Evolutionary conservation across 2,888 invertebrate species (phyloP), one percentile per base, ranked within the genome.

Genomic region (Hydraecia micacea): DNA sequence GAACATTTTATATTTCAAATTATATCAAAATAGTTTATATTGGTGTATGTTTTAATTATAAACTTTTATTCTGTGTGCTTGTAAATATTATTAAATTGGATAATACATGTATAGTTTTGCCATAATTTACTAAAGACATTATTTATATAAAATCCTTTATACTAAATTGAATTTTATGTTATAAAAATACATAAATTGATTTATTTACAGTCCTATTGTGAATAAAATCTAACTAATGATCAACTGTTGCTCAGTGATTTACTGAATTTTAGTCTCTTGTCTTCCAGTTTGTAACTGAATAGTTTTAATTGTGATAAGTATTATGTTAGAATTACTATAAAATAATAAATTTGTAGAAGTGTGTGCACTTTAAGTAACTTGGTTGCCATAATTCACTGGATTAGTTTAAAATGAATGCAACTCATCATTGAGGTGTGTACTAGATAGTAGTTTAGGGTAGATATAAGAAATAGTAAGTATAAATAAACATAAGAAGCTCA

Each of bases 221-320:
- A 36, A 25, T 49, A 15, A n/a, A 62, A 62, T 52, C 0, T 25
- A 42, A 55, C 4, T 5, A 49, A 52, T 66, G 69, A 77, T 36
- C 21, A 67, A 70, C 60, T 21, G 62, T 62, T 62, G 4, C 15
- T 77, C 39, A 46, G 69, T 67, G 79, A 75, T 39, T 32, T 7
- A 80, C 58, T 80, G 83, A 75, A 63, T 83, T 74, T 87, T 87
- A 90, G 90, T 91, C 90, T 86, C 83, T 82, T 85, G 92, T 91
- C 91, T 91, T 91, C 91, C 91, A 91, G 49, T 81, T 69, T 73
- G 74, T 75, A 73, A 71, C 78, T 87, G 55, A 77, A 71, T 83
- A 62, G 42, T 73, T 46, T 75, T 73, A 65, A 65, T 75, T 63
- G 15, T 68, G 28, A n/a, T 79, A 73, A 75, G 72, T 83, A 73